Evolutionary conservation across 2,888 invertebrate species (phyloP), one percentile per base, ranked within the genome.

Genomic region (Synergus gifuensis): DNA sequence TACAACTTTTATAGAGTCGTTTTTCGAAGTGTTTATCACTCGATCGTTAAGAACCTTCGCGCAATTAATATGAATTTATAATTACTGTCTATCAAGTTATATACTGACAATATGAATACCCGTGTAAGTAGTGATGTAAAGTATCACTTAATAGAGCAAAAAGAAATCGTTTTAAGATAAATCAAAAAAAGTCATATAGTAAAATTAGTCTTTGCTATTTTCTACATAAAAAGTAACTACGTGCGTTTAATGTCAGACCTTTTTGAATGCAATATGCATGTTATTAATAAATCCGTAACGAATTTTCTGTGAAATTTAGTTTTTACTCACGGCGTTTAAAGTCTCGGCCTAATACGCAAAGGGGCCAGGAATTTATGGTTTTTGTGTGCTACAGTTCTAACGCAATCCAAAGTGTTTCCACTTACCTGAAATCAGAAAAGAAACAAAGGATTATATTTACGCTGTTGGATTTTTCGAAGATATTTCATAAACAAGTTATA

Each of bases 391-490:
- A 66, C 22, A 46, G n/a, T n/a, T 18, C 4, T 67, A 44, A 46
- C 5, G n/a, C 22, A 28, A 49, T 69, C 46, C 44, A 16, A 67
- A 44, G 22, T 46, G 22, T 36, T 81, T n/a, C n/a, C 69, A 76
- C 81, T 79, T 76, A 79, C 76, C 77, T 77, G 79, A 73, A 76
- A 79, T 22, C 22, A 77, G n/a, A 36, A 79, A 78, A 63, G 28
- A 28, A 44, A 18, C 4, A 46, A 46, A 49, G 18, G 22, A 69
- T 69, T 46, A 69, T 28, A 46, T 16, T 28, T 1, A 69, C 8
- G 49, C 16, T 22, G 49, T 2, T 22, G 14, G 8, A 12, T 11
- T 46, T 46, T 46, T 46, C 46, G 12, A 46, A 46, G 46, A 46
- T 7, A 46, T 46, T 46, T 46, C 40, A 64, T 40, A 40, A 42